Conservation (phyloP, 1,140 invertebrate genomes). For the Micrasema longulum region DNA sequence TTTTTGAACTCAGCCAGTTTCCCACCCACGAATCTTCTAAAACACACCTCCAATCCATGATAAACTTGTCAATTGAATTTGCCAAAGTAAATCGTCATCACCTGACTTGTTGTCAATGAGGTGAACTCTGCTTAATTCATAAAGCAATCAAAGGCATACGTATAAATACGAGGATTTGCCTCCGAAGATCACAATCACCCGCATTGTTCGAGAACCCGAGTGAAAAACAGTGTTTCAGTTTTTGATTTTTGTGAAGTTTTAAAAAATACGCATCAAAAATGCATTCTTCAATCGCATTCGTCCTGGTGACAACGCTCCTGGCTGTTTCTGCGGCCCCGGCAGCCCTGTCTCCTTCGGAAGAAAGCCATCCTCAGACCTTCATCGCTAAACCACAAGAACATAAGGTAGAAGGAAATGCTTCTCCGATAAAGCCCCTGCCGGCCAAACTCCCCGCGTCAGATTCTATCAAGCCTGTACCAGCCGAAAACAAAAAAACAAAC, state of each 20-base stretch:
- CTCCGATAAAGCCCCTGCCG: neutral
- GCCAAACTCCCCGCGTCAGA: neutral
- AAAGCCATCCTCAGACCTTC: neutral
- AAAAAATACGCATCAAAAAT: constrained; percentile 13
- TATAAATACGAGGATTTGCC: constrained; percentile 43
- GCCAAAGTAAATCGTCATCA: constrained; percentile 48
- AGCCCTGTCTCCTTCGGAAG: no score
- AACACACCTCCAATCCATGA: constrained; percentile 30
- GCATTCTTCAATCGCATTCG: constrained; percentile 8
- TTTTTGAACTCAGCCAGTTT: constrained; percentile 17
- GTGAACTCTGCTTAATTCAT: constrained; percentile 41
- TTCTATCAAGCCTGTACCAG: neutral
- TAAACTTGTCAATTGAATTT: constrained; percentile 51
- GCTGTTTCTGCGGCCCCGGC: constrained; percentile 15
- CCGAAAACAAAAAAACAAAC: neutral
- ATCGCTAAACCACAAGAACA: constrained; percentile 6
- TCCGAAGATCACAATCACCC: constrained; percentile 1
- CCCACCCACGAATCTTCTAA: neutral
- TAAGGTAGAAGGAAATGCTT: neutral
- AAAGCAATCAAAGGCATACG: constrained; percentile 40
- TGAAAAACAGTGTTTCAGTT: constrained; percentile 7
- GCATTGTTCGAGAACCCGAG: constrained; percentile 5
- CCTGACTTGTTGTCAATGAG: constrained; percentile 38
- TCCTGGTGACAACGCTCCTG: constrained; percentile 27
- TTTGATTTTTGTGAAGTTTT: constrained; percentile 15